phyloP scores from a whole-genome alignment of 1,140 invertebrate species.

The Ylistrum balloti region DNA sequence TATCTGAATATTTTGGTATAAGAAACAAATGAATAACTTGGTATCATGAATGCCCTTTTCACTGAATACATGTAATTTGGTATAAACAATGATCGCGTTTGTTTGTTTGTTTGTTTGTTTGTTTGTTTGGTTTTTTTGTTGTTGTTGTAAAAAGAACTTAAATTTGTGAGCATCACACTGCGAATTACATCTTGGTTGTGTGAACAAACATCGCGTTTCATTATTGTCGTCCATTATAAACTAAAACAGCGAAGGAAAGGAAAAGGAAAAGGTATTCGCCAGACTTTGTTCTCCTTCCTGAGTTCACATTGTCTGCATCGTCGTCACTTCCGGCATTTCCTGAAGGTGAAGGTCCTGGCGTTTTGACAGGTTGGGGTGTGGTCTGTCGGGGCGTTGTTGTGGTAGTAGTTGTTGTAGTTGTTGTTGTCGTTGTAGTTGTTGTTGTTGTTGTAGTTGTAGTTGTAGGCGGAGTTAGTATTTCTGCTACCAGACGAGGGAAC shows the following conservation, averaged over 20 bases:
- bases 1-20: too few species aligned
- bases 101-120: too few species aligned
- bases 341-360: not conserved
- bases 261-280: not conserved
- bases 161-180: too few species aligned
- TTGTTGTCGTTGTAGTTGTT: not conserved
- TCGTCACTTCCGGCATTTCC: not conserved
- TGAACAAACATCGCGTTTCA: too few species aligned
- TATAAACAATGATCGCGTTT: too few species aligned
- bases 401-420: not conserved
- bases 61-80: too few species aligned
- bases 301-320: not conserved
- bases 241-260: not conserved
- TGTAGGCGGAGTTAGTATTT: not conserved
- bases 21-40: too few species aligned
- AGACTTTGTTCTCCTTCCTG: not conserved
- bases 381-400: not conserved
- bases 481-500: not conserved
- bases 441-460: not conserved
- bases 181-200: too few species aligned
- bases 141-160: too few species aligned
- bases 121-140: too few species aligned
- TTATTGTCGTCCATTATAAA: not conserved
- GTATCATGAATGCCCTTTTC: too few species aligned
- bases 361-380: not conserved